Conservation (phyloP, 2,888 invertebrate genomes). For the Synergus laeviventris region DNA sequence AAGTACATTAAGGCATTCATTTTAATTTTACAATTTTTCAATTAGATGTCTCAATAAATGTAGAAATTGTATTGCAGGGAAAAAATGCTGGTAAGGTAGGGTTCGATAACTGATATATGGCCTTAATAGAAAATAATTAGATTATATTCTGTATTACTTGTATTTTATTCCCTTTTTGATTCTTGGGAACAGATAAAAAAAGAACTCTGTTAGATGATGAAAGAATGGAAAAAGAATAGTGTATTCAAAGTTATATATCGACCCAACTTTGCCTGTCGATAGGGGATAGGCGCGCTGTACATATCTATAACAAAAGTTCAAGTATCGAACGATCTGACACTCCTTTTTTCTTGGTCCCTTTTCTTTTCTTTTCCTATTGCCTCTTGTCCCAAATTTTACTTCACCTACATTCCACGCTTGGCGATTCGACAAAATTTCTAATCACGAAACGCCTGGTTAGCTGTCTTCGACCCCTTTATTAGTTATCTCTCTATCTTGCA, state of each 20-base stretch:
- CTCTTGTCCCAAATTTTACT: slow-evolving; percentile 20
- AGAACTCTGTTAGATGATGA: not conserved
- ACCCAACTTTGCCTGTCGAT: slow-evolving; percentile 20
- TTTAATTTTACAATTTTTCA: no score
- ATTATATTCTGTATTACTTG: not conserved
- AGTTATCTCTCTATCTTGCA: not conserved
- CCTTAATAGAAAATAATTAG: no score
- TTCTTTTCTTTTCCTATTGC: slow-evolving; percentile 19
- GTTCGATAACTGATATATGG: no score
- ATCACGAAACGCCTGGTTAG: slow-evolving; percentile 13
- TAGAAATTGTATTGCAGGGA: no score
- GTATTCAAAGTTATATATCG: slow-evolving; percentile 1
- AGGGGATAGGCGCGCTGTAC: not conserved
- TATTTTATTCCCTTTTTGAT: not conserved
- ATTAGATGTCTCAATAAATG: no score
- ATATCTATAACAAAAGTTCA: slow-evolving; percentile 22
- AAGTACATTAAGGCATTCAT: no score
- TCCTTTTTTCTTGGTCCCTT: slow-evolving; percentile 5
- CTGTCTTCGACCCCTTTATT: slow-evolving; percentile 10
- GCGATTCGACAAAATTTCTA: slow-evolving; percentile 27
- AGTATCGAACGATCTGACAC: not conserved
- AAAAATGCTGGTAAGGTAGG: no score
- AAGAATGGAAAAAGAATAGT: not conserved
- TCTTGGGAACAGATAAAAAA: not conserved
- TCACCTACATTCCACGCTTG: slow-evolving; percentile 14